phyloP scores from a whole-genome alignment of 2,113 vertebrate genomes.

The Myxocyprinus asiaticus region DNA sequence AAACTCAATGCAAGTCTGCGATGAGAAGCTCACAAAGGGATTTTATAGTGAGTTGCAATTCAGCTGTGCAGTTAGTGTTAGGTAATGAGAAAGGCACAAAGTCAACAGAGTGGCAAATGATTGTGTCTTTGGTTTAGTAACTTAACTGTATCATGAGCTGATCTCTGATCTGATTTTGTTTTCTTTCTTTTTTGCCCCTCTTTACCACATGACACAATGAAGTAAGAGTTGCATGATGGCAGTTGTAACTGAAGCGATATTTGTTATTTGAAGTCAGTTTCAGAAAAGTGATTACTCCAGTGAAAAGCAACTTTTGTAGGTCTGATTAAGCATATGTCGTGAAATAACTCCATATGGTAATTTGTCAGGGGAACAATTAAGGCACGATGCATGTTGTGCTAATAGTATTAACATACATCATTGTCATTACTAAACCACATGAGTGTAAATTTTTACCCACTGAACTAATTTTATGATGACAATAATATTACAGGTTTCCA shows the following conservation, averaged over 20 bases:
- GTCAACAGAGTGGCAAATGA: conserved; percentile 34
- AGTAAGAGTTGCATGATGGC: background rate
- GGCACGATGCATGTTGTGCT: conserved; percentile 17
- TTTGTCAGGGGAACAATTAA: conserved; percentile 17
- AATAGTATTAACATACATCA: conserved; percentile 8
- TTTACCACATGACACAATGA: background rate
- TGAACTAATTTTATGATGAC: background rate
- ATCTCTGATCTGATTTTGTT: too few relatives aligned
- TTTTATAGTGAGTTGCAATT: conserved; percentile 1
- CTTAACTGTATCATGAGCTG: background rate
- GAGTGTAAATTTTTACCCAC: background rate
- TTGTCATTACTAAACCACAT: conserved; percentile 29
- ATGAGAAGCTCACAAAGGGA: background rate
- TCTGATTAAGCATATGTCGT: background rate
- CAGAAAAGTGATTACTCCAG: conserved; percentile 15
- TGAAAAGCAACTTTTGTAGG: background rate
- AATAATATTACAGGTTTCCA: too few relatives aligned
- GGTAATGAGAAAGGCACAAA: conserved; percentile 22
- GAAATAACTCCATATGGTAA: conserved; percentile 21
- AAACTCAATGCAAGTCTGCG: background rate
- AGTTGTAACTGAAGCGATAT: background rate
- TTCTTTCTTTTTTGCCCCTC: too few relatives aligned
- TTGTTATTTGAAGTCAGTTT: background rate
- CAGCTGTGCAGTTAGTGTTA: conserved; percentile 7
- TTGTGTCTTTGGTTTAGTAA: conserved; percentile 14